These are phyloP conservation scores for Ammospiza caudacuta DNA, from an alignment of 2,113 vertebrate genomes.

Conservation along the genomic window DNA sequence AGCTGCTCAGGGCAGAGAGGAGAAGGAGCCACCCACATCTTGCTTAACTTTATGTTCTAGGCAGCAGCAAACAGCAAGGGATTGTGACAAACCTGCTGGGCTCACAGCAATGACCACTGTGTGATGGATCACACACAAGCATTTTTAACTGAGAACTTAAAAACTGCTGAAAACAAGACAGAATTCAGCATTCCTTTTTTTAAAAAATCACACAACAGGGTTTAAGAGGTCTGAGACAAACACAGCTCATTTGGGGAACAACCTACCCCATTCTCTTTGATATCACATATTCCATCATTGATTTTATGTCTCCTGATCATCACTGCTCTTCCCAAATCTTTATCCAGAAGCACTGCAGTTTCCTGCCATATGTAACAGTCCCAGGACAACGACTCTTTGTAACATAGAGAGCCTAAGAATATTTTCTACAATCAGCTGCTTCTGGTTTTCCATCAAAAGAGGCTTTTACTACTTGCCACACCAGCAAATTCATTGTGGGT, in stretches of 20 bases:
- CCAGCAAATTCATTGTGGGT: background rate
- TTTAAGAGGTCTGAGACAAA: background rate
- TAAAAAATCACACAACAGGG: background rate
- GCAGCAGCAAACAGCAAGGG: background rate
- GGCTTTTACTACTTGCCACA: background rate
- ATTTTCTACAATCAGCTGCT: background rate
- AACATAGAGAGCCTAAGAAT: background rate
- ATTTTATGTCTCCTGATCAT: background rate
- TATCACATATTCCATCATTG: background rate
- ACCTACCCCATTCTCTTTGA: background rate
- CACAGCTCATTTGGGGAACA: background rate
- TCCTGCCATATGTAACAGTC: background rate
- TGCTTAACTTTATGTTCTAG: background rate
- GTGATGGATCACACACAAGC: rapidly evolving
- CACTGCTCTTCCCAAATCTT: background rate
- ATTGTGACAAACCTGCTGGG: background rate
- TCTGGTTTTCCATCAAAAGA: background rate
- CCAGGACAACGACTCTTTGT: background rate
- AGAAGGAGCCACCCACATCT: background rate
- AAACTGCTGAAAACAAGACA: background rate
- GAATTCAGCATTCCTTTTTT: background rate
- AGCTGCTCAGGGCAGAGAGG: background rate
- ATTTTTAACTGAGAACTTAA: background rate
- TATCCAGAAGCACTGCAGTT: background rate
- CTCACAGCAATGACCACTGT: rapidly evolving